Evolutionary conservation across 2,113 vertebrate genomes (phyloP).

Genomic region (Callipepla californica): DNA sequence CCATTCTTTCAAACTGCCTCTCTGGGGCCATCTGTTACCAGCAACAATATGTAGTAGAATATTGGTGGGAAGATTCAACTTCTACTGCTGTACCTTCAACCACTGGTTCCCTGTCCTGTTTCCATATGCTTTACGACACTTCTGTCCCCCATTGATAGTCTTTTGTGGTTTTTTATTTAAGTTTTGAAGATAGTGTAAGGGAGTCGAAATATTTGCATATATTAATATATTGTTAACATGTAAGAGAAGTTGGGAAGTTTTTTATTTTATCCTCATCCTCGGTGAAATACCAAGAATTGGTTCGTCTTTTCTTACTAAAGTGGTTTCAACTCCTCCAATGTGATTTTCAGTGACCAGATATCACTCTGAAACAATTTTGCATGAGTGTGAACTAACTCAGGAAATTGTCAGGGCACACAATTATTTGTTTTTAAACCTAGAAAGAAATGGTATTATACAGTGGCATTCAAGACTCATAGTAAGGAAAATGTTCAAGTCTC

Average conservation of each 20-base stretch:
- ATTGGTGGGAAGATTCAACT: too few species aligned
- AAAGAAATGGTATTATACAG: neutral
- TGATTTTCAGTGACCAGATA: neutral
- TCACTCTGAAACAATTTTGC: neutral
- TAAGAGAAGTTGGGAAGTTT: neutral
- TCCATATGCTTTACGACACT: neutral
- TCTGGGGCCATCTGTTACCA: too few species aligned
- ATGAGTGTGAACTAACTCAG: neutral
- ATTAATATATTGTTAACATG: neutral
- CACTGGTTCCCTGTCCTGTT: neutral
- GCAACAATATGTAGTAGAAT: too few species aligned
- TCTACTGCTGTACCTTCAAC: too few species aligned
- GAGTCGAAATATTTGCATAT: neutral
- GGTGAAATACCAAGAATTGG: neutral
- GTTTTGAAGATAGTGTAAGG: neutral
- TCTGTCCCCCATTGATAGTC: neutral
- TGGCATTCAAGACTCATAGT: neutral
- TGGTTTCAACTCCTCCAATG: neutral
- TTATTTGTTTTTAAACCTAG: neutral
- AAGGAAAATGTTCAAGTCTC: neutral
- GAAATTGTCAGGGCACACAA: neutral
- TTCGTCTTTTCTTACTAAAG: neutral
- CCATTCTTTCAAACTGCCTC: too few species aligned
- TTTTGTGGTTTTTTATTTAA: neutral
- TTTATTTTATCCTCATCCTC: neutral